phyloP scores from a whole-genome alignment of 1,140 invertebrate species.

The Drosophila punjabiensis region DNA sequence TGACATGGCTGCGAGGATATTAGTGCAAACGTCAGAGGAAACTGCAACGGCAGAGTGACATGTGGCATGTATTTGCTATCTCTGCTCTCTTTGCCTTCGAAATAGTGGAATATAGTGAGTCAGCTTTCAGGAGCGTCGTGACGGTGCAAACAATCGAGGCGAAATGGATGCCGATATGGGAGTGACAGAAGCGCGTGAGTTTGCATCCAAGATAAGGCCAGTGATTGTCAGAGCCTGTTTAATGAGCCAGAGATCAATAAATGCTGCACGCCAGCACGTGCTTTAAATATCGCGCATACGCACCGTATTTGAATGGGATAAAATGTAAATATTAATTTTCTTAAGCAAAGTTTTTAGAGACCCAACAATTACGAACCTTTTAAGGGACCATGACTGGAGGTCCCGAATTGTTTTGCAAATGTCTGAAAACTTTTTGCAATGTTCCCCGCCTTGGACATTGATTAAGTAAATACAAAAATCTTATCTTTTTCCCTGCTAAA shows the following conservation, averaged over 20 bases:
- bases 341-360: conserved; percentile 21
- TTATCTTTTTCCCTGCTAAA: background rate
- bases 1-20: conserved; percentile 2
- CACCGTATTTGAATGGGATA: background rate
- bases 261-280: background rate
- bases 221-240: conserved; percentile 6
- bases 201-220: conserved; percentile 12
- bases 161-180: conserved; percentile 22
- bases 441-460: background rate
- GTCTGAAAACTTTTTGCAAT: conserved; percentile 11
- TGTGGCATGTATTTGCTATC: background rate
- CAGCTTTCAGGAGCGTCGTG: conserved; percentile 10
- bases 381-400: background rate
- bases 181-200: conserved; percentile 13
- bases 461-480: conserved; percentile 8
- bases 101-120: conserved; percentile 27
- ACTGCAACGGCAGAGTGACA: conserved; percentile 19
- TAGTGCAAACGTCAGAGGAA: conserved; percentile 18
- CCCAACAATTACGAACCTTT: background rate
- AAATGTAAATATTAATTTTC: conserved; percentile 53
- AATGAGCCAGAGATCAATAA: conserved; percentile 34
- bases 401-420: conserved; percentile 1
- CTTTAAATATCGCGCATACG: background rate
- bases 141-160: conserved; percentile 17
- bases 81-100: background rate